phyloP scores from a whole-genome alignment of 2,888 invertebrate species.

The Bimastos eiseni region DNA sequence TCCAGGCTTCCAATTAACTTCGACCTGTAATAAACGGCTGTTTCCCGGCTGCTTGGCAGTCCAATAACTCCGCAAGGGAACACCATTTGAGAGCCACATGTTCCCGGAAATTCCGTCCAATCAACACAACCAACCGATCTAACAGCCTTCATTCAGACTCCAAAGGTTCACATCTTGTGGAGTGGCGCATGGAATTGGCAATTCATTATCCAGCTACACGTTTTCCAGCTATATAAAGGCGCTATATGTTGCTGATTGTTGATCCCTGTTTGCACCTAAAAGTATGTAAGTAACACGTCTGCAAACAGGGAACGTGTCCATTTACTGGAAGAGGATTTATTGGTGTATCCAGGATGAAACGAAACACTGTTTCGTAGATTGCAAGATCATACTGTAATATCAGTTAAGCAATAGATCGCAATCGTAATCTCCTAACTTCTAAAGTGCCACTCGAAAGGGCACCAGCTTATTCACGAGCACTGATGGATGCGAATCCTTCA shows the following conservation, averaged over 20 bases:
- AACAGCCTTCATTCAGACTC: neutral
- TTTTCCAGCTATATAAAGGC: neutral
- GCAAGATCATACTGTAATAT: neutral
- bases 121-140: neutral
- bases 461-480: no score
- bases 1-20: conserved; percentile 6
- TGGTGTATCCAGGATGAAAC: neutral
- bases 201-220: neutral
- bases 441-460: no score
- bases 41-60: neutral
- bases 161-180: neutral
- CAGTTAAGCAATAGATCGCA: neutral
- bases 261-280: neutral
- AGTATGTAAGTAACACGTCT: no score
- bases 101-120: neutral
- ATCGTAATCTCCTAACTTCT: no score
- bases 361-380: neutral
- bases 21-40: neutral
- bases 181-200: neutral
- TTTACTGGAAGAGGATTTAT: no score
- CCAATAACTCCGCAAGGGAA: neutral
- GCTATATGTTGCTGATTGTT: neutral
- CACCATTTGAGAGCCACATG: neutral
- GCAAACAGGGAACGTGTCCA: no score
- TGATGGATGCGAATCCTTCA: no score